Evolutionary conservation across 2,888 invertebrate species (phyloP), one percentile per base, ranked within the genome.

Genomic region (Digitonthophagus gazella): DNA sequence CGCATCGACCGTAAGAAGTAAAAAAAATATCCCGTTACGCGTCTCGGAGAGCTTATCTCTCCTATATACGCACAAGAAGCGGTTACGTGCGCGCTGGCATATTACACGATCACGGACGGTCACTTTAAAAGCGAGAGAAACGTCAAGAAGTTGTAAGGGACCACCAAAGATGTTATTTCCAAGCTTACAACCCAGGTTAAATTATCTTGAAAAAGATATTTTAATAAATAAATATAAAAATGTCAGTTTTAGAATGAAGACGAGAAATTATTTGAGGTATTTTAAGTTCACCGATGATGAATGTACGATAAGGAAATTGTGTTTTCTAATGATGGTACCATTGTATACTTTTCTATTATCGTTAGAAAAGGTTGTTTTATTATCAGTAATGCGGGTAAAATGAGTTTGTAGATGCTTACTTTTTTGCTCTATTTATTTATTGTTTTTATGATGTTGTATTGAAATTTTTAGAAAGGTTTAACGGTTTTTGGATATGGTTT

Each of bases 1-100:
- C 19, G 61, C 14, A 15, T 20, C 61, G 18, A 19, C 20, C 19
- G 18, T 61, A 61, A 57, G 15, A 57, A 15, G 14, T 20, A 61
- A 19, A 61, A 61, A 61, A 61, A 61, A 61, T 61, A 19, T 61
- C 61, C 61, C 61, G 61, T 61, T 61, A 61, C 20, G 19, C 61
- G 61, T 61, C 61, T 18, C 61, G 61, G n/a, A n/a, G n/a, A n/a
- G 61, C 19, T 61, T 61, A 16, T 61, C 61, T 61, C 61, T 18
- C 18, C 61, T 61, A 61, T 61, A 61, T 61, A 61, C 61, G 61
- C 61, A 61, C 19, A 8, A 20, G 20, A 20, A 18, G 61, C 18
- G 18, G 8, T 19, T 61, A 61, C 61, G 61, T 61, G 61, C 61
- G n/a, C n/a, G 20, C 61, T 8, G 19, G 61, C 61, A 18, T 61